These are phyloP conservation scores for Drosophila auraria DNA, from an alignment of 1,140 invertebrate genomes.

Conservation along the genomic window DNA sequence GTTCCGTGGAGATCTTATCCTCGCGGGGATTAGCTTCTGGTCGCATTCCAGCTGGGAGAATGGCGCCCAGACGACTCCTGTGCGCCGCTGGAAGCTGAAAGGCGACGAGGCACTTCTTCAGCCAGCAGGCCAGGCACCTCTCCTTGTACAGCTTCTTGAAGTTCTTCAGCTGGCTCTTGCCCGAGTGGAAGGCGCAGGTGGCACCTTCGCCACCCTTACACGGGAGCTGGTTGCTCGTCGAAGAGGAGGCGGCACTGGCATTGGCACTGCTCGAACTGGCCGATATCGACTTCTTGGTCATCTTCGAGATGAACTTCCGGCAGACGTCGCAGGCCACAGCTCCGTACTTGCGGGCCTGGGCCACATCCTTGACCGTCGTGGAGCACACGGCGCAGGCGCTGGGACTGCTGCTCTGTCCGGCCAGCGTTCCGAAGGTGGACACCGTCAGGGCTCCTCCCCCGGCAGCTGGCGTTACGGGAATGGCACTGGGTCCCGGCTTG, in stretches of 20 bases:
- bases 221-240: slow-evolving; percentile 85
- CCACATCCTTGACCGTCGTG: slow-evolving; percentile 90
- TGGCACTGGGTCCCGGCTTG: slow-evolving; percentile 64
- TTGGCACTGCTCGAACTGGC: slow-evolving; percentile 26
- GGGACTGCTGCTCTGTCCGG: slow-evolving; percentile 19
- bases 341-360: slow-evolving; percentile 93
- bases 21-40: slow-evolving; percentile 43
- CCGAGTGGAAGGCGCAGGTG: slow-evolving; percentile 89
- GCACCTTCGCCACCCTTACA: slow-evolving; percentile 90
- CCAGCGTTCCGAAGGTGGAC: slow-evolving; percentile 54
- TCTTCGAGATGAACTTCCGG: slow-evolving; percentile 93
- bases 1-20: slow-evolving; percentile 52
- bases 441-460: slow-evolving; percentile 16
- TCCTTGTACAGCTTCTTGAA: slow-evolving; percentile 89
- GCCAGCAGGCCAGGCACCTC: slow-evolving; percentile 94
- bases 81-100: slow-evolving; percentile 91
- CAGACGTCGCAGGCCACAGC: slow-evolving; percentile 94
- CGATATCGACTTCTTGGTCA: slow-evolving; percentile 84
- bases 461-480: slow-evolving; percentile 20
- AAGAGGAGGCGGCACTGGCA: slow-evolving; percentile 1
- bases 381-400: slow-evolving; percentile 89
- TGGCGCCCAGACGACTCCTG: slow-evolving; percentile 87
- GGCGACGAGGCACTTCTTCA: slow-evolving; percentile 92
- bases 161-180: slow-evolving; percentile 90
- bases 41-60: slow-evolving; percentile 86